A percentile compares a stretch with the other conserved stretches of the same genome.
phyloP scores from a whole-genome alignment of 2,888 invertebrate genomes.

The Phengaris arion region DNA sequence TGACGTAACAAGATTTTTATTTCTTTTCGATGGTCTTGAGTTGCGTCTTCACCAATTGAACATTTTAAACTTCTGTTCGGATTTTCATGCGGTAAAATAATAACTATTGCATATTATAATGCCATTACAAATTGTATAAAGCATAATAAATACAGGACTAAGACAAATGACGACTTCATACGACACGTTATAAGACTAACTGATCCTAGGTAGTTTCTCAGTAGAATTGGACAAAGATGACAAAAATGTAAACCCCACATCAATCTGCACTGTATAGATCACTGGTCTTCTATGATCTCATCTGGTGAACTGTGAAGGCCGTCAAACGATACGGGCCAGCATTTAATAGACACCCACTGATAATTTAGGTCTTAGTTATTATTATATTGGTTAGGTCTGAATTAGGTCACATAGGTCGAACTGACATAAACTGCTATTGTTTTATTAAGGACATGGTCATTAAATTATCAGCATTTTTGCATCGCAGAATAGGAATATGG shows the following conservation, averaged over 20 bases:
- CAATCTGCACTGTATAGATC: background rate
- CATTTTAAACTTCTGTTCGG: too few species aligned
- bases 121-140: too few species aligned
- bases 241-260: background rate
- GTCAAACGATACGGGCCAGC: background rate
- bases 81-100: too few species aligned
- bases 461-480: background rate
- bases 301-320: background rate
- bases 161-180: too few species aligned
- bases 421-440: background rate
- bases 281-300: background rate
- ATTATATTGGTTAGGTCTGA: background rate
- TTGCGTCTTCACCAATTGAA: background rate
- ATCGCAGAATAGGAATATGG: too few species aligned
- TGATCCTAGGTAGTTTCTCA: too few species aligned
- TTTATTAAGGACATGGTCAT: background rate
- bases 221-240: too few species aligned
- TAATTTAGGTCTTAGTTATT: constrained; percentile 10
- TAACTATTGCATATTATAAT: too few species aligned
- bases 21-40: background rate
- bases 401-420: constrained; percentile 4
- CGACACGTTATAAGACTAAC: too few species aligned
- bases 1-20: background rate
- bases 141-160: too few species aligned
- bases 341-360: constrained; percentile 10